Percentiles rank a stretch among this genome's conserved stretches.
phyloP scores from a whole-genome alignment of 2,888 invertebrate species.

The Ischnura elegans region DNA sequence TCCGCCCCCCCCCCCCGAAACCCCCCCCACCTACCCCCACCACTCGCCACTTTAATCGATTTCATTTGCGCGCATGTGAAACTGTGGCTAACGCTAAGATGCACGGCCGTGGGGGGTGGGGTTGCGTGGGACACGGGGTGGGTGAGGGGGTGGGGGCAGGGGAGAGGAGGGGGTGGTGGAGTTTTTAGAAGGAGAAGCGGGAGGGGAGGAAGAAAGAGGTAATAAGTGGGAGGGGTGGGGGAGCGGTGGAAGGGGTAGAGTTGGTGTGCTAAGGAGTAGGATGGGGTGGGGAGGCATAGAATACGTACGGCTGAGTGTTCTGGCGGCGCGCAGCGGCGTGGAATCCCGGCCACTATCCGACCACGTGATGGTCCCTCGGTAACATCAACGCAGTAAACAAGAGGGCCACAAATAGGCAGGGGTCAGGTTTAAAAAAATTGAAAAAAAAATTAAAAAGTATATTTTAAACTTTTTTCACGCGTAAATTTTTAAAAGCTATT shows the following conservation, averaged over 20 bases:
- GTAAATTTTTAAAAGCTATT: too few relatives aligned
- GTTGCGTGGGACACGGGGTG: conserved; percentile 70
- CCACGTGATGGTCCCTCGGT: too few relatives aligned
- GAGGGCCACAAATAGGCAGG: too few relatives aligned
- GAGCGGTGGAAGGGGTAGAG: conserved; percentile 72
- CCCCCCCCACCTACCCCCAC: conserved; percentile 70
- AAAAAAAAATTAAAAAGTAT: too few relatives aligned
- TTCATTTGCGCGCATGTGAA: conserved; percentile 85
- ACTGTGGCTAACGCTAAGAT: conserved; percentile 77
- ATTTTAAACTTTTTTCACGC: too few relatives aligned
- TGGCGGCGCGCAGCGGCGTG: neutral
- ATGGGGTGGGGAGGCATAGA: neutral
- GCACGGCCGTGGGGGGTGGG: conserved; percentile 71
- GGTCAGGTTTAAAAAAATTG: too few relatives aligned
- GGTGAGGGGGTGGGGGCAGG: conserved; percentile 74
- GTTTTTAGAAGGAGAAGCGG: conserved; percentile 9
- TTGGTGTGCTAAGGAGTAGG: conserved; percentile 68
- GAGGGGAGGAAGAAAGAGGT: neutral
- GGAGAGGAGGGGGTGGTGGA: conserved; percentile 74
- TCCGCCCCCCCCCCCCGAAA: conserved; percentile 69
- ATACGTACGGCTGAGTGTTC: neutral
- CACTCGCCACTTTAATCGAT: conserved; percentile 84
- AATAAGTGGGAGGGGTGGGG: neutral
- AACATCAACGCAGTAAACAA: too few relatives aligned
- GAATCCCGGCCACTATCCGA: too few relatives aligned